Evolutionary conservation across 2,888 invertebrate genomes (phyloP).

Genomic region (Dryadula phaetusa): DNA sequence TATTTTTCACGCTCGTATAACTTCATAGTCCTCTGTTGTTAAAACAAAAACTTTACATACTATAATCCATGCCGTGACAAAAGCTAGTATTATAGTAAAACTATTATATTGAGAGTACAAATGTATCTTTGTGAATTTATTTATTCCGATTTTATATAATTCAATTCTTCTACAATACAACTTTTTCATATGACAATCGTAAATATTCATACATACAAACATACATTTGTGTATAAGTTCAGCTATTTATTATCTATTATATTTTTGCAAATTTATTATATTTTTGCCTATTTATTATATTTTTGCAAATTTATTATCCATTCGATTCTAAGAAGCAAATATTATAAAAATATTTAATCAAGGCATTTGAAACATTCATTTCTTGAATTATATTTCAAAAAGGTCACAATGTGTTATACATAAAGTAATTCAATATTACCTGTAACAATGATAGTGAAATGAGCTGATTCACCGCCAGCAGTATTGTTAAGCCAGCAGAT

Average conservation of each 20-base stretch:
- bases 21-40: slow-evolving; percentile 20
- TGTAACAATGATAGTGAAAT: slow-evolving; percentile 90
- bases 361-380: neutral
- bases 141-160: neutral
- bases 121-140: neutral
- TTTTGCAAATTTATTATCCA: no score
- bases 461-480: slow-evolving; percentile 91
- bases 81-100: slow-evolving; percentile 5
- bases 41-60: slow-evolving; percentile 13
- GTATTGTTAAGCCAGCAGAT: slow-evolving; percentile 96
- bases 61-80: neutral
- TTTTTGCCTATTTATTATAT: no score
- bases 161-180: neutral
- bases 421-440: slow-evolving; percentile 69
- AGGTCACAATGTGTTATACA: neutral
- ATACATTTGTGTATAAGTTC: no score
- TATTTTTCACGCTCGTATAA: slow-evolving; percentile 25
- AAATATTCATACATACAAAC: no score
- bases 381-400: no score
- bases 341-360: neutral
- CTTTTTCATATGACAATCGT: neutral
- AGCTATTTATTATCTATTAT: no score
- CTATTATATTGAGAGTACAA: neutral
- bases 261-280: no score
- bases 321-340: neutral